Percentiles rank a stretch among this genome's conserved stretches.
phyloP scores from a whole-genome alignment of 2,113 vertebrate species.

The Hystrix brachyura region DNA sequence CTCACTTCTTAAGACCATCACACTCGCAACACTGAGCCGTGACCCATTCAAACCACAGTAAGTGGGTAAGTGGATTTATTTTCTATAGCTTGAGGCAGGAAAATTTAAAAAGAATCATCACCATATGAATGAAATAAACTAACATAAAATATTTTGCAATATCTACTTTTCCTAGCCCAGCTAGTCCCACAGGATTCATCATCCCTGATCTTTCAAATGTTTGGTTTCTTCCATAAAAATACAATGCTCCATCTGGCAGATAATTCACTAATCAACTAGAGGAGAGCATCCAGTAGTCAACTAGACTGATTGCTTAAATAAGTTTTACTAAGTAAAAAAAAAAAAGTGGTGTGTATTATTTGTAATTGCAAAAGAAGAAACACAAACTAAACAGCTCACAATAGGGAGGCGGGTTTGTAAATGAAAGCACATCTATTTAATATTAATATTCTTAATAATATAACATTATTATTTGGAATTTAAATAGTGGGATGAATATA shows the following conservation, averaged over 20 bases:
- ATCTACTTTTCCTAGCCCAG: not conserved
- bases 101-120: not conserved
- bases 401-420: not conserved
- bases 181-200: not conserved
- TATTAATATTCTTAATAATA: not conserved
- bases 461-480: not conserved
- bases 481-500: not conserved
- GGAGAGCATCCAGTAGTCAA: not conserved
- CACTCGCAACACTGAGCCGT: not conserved
- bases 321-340: not conserved
- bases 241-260: not conserved
- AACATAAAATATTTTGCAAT: not conserved
- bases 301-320: accelerated
- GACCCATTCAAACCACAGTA: not conserved
- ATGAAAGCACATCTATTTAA: not conserved
- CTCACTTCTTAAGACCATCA: not conserved
- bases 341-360: not conserved
- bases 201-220: not conserved
- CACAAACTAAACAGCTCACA: not conserved
- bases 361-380: not conserved
- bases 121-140: not conserved
- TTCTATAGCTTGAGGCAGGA: not conserved
- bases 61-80: not conserved
- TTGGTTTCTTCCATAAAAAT: not conserved
- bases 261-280: not conserved